Evolutionary conservation across 2,113 vertebrate genomes (phyloP).

Genomic region (Dromiciops gliroides): DNA sequence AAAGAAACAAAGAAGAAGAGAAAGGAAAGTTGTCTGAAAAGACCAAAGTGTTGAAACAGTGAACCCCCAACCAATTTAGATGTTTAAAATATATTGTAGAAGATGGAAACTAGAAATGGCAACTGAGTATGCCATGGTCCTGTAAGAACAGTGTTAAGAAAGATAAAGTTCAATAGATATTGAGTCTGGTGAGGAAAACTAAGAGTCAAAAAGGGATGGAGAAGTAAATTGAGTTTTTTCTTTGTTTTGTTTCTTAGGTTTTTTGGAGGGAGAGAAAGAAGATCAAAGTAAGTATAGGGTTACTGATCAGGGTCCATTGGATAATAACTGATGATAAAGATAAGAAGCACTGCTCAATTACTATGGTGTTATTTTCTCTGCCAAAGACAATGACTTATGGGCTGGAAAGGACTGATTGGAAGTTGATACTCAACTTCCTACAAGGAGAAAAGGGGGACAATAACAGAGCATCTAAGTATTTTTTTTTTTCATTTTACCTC

Average conservation of each 20-base stretch:
- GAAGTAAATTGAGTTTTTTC: background rate
- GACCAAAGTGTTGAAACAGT: background rate
- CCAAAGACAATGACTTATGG: background rate
- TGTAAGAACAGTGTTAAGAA: background rate
- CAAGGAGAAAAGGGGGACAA: background rate
- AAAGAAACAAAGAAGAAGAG: background rate
- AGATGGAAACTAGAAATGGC: background rate
- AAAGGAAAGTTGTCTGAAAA: background rate
- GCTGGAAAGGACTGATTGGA: background rate
- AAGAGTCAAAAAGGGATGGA: background rate
- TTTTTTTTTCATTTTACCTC: background rate
- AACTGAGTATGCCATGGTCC: background rate
- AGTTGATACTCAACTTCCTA: background rate
- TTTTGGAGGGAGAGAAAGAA: background rate
- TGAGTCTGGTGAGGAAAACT: background rate
- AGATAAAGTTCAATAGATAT: background rate
- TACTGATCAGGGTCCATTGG: background rate
- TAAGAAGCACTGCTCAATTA: background rate
- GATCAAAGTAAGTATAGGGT: background rate
- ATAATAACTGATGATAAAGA: background rate
- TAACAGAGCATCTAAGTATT: background rate
- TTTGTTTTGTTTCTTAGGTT: background rate
- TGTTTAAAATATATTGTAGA: background rate
- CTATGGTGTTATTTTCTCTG: background rate
- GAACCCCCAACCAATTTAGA: background rate